These are phyloP conservation scores for Antheraea pernyi DNA, from an alignment of 1,140 invertebrate genomes.

Conservation along the genomic window DNA sequence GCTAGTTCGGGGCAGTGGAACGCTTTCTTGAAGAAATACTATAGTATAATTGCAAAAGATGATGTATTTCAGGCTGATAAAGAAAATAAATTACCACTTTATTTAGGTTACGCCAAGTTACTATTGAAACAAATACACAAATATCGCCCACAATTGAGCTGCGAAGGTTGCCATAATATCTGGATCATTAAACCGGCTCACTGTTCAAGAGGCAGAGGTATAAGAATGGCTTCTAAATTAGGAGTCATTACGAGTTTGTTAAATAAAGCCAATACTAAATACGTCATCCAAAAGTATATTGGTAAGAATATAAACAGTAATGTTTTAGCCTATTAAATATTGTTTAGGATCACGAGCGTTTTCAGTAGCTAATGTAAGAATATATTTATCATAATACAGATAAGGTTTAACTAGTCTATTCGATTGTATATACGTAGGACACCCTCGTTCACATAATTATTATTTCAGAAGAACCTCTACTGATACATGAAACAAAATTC, in stretches of 20 bases:
- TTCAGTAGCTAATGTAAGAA: too few species aligned
- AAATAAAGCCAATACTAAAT: conserved; percentile 81
- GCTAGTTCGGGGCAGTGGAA: conserved; percentile 83
- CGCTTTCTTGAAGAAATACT: conserved; percentile 83
- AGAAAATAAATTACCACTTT: conserved; percentile 74
- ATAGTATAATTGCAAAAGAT: conserved; percentile 65
- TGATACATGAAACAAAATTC: conserved; percentile 94
- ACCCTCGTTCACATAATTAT: background rate
- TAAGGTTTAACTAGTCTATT: too few species aligned
- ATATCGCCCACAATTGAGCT: conserved; percentile 83
- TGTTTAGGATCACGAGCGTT: too few species aligned
- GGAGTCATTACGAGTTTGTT: conserved; percentile 84
- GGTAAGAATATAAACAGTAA: conserved; percentile 78
- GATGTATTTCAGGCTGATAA: conserved; percentile 62
- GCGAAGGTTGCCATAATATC: conserved; percentile 91
- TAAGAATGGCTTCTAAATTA: conserved; percentile 79
- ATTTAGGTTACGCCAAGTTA: conserved; percentile 77
- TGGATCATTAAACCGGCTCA: conserved; percentile 97
- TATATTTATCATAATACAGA: too few species aligned
- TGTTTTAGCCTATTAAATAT: background rate
- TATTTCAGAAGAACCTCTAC: conserved; percentile 86
- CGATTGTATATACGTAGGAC: background rate
- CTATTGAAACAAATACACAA: conserved; percentile 81
- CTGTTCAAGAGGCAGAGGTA: conserved; percentile 92
- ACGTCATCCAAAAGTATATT: conserved; percentile 96